phyloP scores from a whole-genome alignment of 2,113 vertebrate species.

The Choloepus hoffmanni region DNA sequence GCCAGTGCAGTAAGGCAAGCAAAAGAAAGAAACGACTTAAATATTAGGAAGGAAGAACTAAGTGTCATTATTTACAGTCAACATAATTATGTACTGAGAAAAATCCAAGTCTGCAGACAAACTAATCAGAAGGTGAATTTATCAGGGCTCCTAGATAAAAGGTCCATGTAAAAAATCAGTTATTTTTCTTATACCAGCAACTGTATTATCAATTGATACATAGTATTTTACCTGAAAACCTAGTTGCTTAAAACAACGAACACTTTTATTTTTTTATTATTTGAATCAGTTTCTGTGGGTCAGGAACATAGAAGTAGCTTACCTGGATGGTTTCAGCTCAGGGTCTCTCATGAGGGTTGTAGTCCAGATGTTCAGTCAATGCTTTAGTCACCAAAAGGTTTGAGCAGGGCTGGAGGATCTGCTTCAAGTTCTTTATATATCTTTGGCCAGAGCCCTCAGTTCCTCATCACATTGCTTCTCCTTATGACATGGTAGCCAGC shows the following conservation, averaged over 20 bases:
- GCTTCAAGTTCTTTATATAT: neutral
- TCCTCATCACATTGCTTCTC: neutral
- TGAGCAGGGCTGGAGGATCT: neutral
- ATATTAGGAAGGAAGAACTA: neutral
- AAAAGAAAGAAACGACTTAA: neutral
- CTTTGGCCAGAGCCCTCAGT: conserved; percentile 4
- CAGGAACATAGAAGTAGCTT: neutral
- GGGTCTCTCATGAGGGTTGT: neutral
- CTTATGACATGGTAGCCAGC: neutral
- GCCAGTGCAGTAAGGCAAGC: neutral
- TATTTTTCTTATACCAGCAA: neutral
- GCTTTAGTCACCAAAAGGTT: neutral
- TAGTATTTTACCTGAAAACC: neutral
- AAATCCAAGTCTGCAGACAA: neutral
- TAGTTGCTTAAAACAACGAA: neutral
- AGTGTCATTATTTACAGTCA: neutral
- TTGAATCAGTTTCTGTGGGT: neutral
- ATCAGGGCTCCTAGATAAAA: neutral
- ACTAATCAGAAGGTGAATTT: neutral
- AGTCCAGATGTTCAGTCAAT: neutral
- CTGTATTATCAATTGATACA: neutral
- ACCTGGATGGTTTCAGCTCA: neutral
- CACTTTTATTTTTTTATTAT: neutral
- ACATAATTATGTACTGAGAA: no score
- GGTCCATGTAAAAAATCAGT: neutral